phyloP scores from a whole-genome alignment of 1,140 invertebrate species.

The Ganaspis sp. region DNA sequence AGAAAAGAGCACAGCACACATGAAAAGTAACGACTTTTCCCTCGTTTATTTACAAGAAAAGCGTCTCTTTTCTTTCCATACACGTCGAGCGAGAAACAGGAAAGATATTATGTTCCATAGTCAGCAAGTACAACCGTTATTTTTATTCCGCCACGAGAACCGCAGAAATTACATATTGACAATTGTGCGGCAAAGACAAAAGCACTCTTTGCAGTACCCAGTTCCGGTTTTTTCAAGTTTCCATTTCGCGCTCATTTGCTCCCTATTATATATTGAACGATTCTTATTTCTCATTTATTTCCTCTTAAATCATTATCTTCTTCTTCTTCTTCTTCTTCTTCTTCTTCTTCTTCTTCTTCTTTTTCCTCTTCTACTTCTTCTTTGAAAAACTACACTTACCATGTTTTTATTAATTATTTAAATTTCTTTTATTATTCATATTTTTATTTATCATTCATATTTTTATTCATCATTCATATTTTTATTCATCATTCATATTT shows the following conservation, averaged over 20 bases:
- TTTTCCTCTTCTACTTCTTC: too few relatives aligned
- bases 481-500: too few relatives aligned
- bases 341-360: too few relatives aligned
- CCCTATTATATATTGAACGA: neutral
- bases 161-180: neutral
- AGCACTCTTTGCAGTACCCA: neutral
- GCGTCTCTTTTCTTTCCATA: neutral
- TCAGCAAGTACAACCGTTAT: neutral
- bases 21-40: neutral
- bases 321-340: too few relatives aligned
- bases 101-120: neutral
- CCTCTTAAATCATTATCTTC: too few relatives aligned
- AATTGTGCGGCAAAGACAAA: neutral
- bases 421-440: too few relatives aligned
- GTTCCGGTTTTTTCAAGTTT: constrained; percentile 1
- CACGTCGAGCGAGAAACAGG: neutral
- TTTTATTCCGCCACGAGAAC: constrained; percentile 1
- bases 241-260: neutral
- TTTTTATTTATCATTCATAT: too few relatives aligned
- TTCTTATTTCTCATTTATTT: too few relatives aligned
- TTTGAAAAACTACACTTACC: too few relatives aligned
- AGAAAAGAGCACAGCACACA: neutral
- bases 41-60: neutral
- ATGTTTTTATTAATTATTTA: too few relatives aligned
- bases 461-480: too few relatives aligned